Base-by-base conservation (phyloP, 2,797 vertebrate genomes). In the Pangasius krempfi region DNA sequence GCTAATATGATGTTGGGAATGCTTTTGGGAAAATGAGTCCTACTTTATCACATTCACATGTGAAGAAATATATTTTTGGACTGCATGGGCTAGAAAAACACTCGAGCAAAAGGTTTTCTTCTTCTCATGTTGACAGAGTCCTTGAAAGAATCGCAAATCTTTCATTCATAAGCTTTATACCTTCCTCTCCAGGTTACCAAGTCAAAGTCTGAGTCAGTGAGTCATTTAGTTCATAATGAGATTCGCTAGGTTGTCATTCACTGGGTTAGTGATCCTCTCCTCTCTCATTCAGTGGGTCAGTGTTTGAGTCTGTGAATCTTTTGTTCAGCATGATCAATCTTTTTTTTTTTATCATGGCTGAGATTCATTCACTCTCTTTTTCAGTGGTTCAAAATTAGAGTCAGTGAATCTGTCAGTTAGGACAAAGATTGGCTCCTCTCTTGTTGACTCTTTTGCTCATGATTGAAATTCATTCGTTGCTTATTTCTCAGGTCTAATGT, bases 401-500 rank as follows among this genome's bases (percentile, higher is more conserved):
- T 27, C 27, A 3, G 16, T 37, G 78, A 37, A 33, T 75, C 20
- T 56, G 9, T 56, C 2, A 6, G 2, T 52, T n/a, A 78, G 0
- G 68, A 37, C 30, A 18, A 37, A 7, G 37, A 22, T 44, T 40
- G 12, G 8, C 37, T 73, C 20, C 0, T 44, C 9, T 12, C 40
- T 75, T 25, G 20, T 47, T 72, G 18, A 72, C 37, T 37, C 18
- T 44, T 44, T 44, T 44, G 44, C 44, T 44, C 44, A 7, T 44
- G 44, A 44, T 44, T 44, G 44, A 44, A 44, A 44, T 44, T 44
- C 44, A 6, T 44, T 7, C 44, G 6, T 44, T 7, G 5, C 44
- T 64, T 60, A 66, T 66, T 84, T 50, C 27, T 68, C 62, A 52
- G 40, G 60, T 37, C 27, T 87, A 76, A 54, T 22, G 44, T 68